Evolutionary conservation across 2,797 vertebrate genomes (phyloP), one percentile per base, ranked within the genome.

Genomic region (Toxotes lorentzi): DNA sequence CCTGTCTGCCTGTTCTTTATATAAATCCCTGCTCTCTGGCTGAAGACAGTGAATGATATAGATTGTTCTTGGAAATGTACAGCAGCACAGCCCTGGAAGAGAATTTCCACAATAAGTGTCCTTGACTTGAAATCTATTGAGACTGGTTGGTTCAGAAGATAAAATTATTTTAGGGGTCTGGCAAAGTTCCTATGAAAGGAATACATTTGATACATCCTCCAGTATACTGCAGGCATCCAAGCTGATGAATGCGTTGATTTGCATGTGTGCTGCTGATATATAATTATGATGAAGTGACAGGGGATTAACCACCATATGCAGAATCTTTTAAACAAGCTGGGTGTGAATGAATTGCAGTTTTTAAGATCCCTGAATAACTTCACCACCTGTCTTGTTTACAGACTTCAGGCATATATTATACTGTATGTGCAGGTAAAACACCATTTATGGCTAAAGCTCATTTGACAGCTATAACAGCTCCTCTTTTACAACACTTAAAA

Each of bases 41-140:
- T 56, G 17, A 82, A 86, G 92, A 94, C 89, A 91, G 86, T 89
- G 88, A 92, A 93, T 92, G 85, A 91, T 91, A 93, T 91, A 88
- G 89, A 92, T 91, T 88, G 88, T 90, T 91, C 83, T 89, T 87
- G 80, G 87, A 90, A 91, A 90, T 87, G 86, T 88, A 85, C 82
- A 89, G 85, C 73, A 76, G 80, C 70, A 51, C 60, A 75, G 60
- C 68, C 51, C 70, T 73, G 78, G 50, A 83, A 84, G 77, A 88
- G 80, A 83, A 81, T 90, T 86, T 91, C 65, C 68, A 85, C 78
- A 84, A 76, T 88, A 89, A 87, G 87, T 87, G 87, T 79, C 86
- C 84, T 88, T 90, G 82, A 82, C 77, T 89, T 77, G 61, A 81
- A 89, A 89, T 89, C 57, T 82, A 76, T 89, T 73, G 73, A 84